These are phyloP conservation scores for Artibeus jamaicensis DNA, from an alignment of 2,797 vertebrate species.

Conservation along the genomic window DNA sequence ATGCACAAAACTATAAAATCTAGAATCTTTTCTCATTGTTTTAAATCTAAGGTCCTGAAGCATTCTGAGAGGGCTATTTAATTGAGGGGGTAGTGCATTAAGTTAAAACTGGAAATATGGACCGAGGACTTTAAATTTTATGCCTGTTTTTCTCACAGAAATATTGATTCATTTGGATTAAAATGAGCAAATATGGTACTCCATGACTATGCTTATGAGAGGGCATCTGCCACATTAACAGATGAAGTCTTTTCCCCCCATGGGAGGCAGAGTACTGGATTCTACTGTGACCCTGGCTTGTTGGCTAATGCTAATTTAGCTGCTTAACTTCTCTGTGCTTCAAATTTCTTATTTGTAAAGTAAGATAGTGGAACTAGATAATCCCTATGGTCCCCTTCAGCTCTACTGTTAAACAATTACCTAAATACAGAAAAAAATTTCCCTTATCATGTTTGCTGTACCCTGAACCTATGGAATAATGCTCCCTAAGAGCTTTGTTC, in stretches of 20 bases:
- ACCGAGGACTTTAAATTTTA: not conserved
- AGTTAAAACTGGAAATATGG: not conserved
- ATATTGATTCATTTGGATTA: not conserved
- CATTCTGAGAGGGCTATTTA: not conserved
- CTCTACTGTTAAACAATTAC: not conserved
- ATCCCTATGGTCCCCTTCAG: not conserved
- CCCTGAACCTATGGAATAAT: not conserved
- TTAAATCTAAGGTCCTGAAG: not conserved
- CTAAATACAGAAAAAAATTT: not conserved
- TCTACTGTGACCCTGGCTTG: not conserved
- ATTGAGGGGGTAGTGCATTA: not conserved
- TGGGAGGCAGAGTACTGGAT: not conserved
- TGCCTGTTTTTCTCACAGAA: not conserved
- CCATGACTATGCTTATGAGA: not conserved
- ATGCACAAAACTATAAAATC: not conserved
- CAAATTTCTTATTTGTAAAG: not conserved
- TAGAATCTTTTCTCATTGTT: not conserved
- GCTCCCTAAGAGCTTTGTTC: not conserved
- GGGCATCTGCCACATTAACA: not conserved
- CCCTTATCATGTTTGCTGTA: not conserved
- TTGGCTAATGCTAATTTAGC: not conserved
- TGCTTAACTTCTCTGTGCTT: not conserved
- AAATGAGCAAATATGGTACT: not conserved
- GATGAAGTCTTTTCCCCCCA: not conserved
- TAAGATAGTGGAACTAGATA: not conserved